These are phyloP conservation scores for Onthophagus taurus DNA, from an alignment of 1,140 invertebrate genomes.

Conservation along the genomic window DNA sequence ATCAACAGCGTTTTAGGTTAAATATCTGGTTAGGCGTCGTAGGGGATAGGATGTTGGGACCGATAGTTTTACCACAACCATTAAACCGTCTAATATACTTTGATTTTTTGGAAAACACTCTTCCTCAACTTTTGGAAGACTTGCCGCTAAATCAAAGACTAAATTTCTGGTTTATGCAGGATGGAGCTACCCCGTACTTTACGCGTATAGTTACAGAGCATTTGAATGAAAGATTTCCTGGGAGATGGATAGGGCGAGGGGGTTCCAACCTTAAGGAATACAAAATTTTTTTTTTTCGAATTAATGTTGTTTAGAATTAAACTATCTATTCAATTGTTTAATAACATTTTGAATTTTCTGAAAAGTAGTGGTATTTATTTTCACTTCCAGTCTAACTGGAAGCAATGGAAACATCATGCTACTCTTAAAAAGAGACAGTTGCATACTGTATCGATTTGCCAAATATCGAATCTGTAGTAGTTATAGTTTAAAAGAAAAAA, in stretches of 20 bases:
- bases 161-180: constrained; percentile 31
- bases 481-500: too few species aligned
- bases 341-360: too few species aligned
- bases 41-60: constrained; percentile 29
- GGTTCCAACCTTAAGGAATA: too few species aligned
- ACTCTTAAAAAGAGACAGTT: too few species aligned
- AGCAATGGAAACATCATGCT: too few species aligned
- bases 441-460: too few species aligned
- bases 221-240: constrained; percentile 9
- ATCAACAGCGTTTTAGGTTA: constrained; percentile 8
- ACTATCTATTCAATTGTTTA: too few species aligned
- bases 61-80: constrained; percentile 28
- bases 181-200: constrained; percentile 26
- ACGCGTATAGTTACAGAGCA: constrained; percentile 7
- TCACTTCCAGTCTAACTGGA: too few species aligned
- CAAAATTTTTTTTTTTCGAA: too few species aligned
- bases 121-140: constrained; percentile 25
- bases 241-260: constrained; percentile 11
- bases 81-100: constrained; percentile 28
- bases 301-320: too few species aligned
- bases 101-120: constrained; percentile 23
- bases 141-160: constrained; percentile 19
- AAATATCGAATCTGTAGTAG: too few species aligned
- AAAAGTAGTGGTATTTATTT: too few species aligned
- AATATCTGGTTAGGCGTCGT: constrained; percentile 28